Conservation (phyloP, 1,140 invertebrate species). For the Drosophila seguyi region DNA sequence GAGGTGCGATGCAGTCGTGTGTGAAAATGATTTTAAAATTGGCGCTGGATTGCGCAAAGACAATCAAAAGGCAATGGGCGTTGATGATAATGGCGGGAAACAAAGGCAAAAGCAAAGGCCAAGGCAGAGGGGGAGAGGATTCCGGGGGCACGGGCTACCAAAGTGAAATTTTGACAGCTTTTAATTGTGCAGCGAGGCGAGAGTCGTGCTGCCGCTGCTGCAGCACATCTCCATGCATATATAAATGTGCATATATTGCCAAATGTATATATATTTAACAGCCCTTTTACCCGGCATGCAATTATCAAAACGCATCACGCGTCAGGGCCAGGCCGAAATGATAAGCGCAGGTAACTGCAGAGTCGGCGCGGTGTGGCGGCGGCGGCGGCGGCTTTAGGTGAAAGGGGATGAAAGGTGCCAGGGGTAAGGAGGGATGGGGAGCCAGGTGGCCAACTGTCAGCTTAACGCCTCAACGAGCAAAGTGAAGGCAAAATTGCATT, state of each 20-base stretch:
- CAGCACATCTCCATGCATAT: not conserved
- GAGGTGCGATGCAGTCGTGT: slow-evolving; percentile 74
- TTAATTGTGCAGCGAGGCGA: slow-evolving; percentile 76
- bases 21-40: slow-evolving; percentile 83
- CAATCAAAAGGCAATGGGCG: slow-evolving; percentile 76
- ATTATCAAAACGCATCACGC: slow-evolving; percentile 56
- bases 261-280: slow-evolving; percentile 41
- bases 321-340: slow-evolving; percentile 50
- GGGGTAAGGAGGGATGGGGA: slow-evolving; percentile 1
- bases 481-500: slow-evolving; percentile 66
- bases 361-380: no score
- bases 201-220: slow-evolving; percentile 29
- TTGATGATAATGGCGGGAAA: slow-evolving; percentile 69
- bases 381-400: slow-evolving; percentile 2
- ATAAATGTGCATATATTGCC: slow-evolving; percentile 31
- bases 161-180: slow-evolving; percentile 78
- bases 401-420: slow-evolving; percentile 11
- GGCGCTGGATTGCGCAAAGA: slow-evolving; percentile 68
- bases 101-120: slow-evolving; percentile 29
- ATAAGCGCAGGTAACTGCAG: slow-evolving; percentile 32
- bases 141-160: slow-evolving; percentile 10
- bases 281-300: slow-evolving; percentile 35
- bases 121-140: not conserved
- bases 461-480: slow-evolving; percentile 74
- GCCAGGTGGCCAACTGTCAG: slow-evolving; percentile 47